These are phyloP conservation scores for Neoarius graeffei DNA, from an alignment of 2,113 vertebrate genomes.

Conservation along the genomic window DNA sequence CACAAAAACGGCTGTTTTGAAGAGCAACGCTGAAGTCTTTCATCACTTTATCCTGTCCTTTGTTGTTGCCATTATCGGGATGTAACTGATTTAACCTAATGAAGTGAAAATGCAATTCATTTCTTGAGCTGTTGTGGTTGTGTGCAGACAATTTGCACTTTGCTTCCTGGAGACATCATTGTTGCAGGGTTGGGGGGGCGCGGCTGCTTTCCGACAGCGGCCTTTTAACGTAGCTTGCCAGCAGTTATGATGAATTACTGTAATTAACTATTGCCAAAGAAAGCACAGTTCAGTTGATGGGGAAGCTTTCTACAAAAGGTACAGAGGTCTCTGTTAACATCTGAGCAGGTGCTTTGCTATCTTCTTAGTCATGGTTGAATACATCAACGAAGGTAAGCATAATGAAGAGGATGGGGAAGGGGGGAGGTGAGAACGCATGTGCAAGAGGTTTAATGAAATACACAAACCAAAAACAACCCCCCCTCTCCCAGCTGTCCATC, in stretches of 20 bases:
- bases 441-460: not conserved
- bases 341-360: not conserved
- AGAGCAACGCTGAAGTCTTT: slow-evolving; percentile 30
- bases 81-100: slow-evolving; percentile 82
- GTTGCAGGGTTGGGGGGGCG: slow-evolving; percentile 13
- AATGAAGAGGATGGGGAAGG: not conserved
- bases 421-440: not conserved
- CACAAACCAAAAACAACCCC: not conserved
- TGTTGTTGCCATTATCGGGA: slow-evolving; percentile 69
- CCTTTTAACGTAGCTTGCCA: slow-evolving; percentile 73
- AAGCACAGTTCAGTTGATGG: slow-evolving; percentile 54
- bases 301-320: slow-evolving; percentile 6
- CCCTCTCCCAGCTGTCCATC: no score
- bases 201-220: slow-evolving; percentile 46
- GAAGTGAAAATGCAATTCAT: slow-evolving; percentile 82
- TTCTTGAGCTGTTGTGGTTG: slow-evolving; percentile 70
- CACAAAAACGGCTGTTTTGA: slow-evolving; percentile 9
- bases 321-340: slow-evolving; percentile 7
- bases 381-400: not conserved
- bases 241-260: slow-evolving; percentile 81
- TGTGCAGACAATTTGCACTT: slow-evolving; percentile 65
- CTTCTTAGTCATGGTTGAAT: not conserved
- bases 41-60: slow-evolving; percentile 26
- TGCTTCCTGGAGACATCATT: slow-evolving; percentile 39
- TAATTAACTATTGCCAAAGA: slow-evolving; percentile 80